phyloP scores from a whole-genome alignment of 2,888 invertebrate genomes.

The Brachypterus glaber region DNA sequence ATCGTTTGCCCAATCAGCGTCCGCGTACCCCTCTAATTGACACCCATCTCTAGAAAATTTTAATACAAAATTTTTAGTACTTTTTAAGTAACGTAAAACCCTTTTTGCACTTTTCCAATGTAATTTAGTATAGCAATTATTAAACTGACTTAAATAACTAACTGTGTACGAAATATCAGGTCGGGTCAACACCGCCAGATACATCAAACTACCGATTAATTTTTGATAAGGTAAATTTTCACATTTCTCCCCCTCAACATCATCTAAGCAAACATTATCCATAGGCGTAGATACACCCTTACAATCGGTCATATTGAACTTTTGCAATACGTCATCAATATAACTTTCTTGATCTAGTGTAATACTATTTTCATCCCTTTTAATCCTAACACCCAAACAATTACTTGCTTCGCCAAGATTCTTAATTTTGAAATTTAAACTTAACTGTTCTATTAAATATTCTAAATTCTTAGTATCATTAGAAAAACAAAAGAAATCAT shows the following conservation, averaged over 20 bases:
- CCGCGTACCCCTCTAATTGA: too few species aligned
- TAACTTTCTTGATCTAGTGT: conserved; percentile 17
- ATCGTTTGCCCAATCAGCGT: conserved; percentile 17
- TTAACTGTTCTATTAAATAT: conserved; percentile 15
- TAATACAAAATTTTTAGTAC: conserved; percentile 16
- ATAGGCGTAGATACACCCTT: conserved; percentile 14
- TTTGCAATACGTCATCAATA: conserved; percentile 13
- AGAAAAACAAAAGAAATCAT: conserved; percentile 23
- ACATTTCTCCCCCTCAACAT: background rate
- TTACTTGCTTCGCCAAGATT: conserved; percentile 18
- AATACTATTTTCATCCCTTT: conserved; percentile 5
- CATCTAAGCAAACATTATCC: conserved; percentile 6
- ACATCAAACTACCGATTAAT: conserved; percentile 13
- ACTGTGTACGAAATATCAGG: conserved; percentile 15
- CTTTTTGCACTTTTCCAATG: conserved; percentile 28
- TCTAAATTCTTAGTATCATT: conserved; percentile 14
- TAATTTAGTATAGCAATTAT: conserved; percentile 9
- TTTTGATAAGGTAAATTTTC: conserved; percentile 5
- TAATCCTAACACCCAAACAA: conserved; percentile 13
- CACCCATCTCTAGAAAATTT: conserved; percentile 1
- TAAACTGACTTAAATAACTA: conserved; percentile 15
- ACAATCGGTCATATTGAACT: conserved; percentile 17
- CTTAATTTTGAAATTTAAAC: conserved; percentile 18
- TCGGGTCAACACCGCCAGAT: conserved; percentile 14
- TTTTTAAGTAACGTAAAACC: conserved; percentile 26